Conservation (phyloP, 2,113 vertebrate species). For the Austrofundulus limnaeus region DNA sequence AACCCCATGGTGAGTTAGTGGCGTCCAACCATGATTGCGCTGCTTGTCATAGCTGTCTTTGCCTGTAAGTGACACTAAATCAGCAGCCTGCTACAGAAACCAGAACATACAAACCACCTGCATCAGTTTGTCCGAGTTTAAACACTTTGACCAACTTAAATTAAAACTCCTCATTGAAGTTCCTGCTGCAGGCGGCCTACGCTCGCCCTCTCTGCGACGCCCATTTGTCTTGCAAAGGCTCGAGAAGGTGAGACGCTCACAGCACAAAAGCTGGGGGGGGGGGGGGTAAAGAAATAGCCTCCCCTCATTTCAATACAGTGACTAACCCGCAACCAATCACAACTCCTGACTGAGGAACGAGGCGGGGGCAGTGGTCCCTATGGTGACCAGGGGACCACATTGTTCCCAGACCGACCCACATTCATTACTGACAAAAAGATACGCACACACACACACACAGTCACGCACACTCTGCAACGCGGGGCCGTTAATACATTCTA, state of each 20-base stretch:
- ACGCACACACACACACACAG: constrained; percentile 49
- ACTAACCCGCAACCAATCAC: constrained; percentile 70
- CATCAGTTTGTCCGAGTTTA: no score
- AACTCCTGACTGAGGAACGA: constrained; percentile 71
- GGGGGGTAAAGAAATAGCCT: constrained; percentile 64
- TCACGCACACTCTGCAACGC: constrained; percentile 45
- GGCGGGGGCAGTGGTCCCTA: constrained; percentile 77
- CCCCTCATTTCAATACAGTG: constrained; percentile 77
- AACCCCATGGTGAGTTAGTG: constrained; percentile 74
- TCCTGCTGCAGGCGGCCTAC: not conserved
- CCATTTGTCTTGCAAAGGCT: constrained; percentile 33
- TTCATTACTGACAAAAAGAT: constrained; percentile 79
- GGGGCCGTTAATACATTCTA: constrained; percentile 55
- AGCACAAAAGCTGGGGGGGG: constrained; percentile 68
- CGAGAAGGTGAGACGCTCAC: constrained; percentile 48
- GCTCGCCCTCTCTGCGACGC: constrained; percentile 4
- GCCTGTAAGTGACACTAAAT: constrained; percentile 64
- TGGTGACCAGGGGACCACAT: constrained; percentile 81
- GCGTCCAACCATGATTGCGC: constrained; percentile 72
- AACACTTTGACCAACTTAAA: constrained; percentile 2
- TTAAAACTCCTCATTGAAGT: constrained; percentile 14
- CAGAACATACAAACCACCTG: no score
- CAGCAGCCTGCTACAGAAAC: constrained; percentile 36
- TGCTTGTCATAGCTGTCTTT: constrained; percentile 68
- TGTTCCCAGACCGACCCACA: constrained; percentile 81